phyloP scores from a whole-genome alignment of 2,888 invertebrate genomes.

The Microdon myrmicae region DNA sequence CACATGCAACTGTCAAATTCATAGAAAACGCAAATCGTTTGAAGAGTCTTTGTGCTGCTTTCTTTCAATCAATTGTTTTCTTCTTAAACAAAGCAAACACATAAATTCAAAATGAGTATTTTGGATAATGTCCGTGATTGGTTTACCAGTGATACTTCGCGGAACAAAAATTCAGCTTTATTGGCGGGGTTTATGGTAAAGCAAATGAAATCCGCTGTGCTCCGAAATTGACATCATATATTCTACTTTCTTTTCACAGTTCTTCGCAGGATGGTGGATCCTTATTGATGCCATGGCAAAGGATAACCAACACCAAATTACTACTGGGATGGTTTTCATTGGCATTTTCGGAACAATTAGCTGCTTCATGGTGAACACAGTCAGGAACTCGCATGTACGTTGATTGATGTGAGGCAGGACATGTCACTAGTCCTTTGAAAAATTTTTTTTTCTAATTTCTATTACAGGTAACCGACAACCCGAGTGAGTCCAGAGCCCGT shows the following conservation, averaged over 20 bases:
- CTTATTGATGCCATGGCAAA: constrained; percentile 93
- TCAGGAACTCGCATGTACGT: constrained; percentile 88
- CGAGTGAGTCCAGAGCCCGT: constrained; percentile 76
- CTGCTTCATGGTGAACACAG: constrained; percentile 96
- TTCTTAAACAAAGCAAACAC: not conserved
- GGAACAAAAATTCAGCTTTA: constrained; percentile 88
- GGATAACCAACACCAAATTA: constrained; percentile 75
- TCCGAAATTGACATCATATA: constrained; percentile 50
- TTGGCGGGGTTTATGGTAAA: constrained; percentile 86
- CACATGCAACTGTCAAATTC: too few species aligned
- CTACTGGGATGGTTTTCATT: constrained; percentile 85
- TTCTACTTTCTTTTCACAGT: constrained; percentile 69
- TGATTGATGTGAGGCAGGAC: too few species aligned
- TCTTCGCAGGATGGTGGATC: constrained; percentile 98
- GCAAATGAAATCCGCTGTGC: constrained; percentile 16
- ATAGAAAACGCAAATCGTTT: too few species aligned
- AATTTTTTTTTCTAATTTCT: constrained; percentile 51
- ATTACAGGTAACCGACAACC: constrained; percentile 58
- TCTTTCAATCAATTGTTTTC: constrained; percentile 13
- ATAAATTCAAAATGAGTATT: constrained; percentile 70
- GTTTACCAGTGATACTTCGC: constrained; percentile 85
- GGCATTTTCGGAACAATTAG: constrained; percentile 95
- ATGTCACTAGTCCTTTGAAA: constrained; percentile 10
- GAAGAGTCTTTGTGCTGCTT: too few species aligned
- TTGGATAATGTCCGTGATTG: constrained; percentile 82